A percentile compares a stretch with the other conserved stretches of the same genome.
These are phyloP conservation scores for Congeria kusceri DNA, from an alignment of 2,888 invertebrate genomes.

Conservation along the genomic window DNA sequence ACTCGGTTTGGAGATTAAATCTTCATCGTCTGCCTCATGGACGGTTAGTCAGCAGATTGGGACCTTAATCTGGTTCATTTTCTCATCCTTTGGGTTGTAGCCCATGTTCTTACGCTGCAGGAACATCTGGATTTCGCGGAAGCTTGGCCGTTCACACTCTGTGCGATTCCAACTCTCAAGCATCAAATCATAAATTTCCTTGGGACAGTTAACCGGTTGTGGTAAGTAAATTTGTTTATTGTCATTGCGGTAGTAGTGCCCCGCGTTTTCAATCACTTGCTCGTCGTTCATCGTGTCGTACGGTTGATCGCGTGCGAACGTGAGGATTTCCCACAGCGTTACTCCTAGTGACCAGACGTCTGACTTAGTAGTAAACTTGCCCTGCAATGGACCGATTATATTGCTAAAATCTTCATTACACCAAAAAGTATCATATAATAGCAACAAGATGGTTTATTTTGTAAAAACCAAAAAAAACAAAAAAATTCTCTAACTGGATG, in stretches of 20 bases:
- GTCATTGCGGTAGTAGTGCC: conserved; percentile 91
- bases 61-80: conserved; percentile 80
- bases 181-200: conserved; percentile 96
- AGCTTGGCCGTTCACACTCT: conserved; percentile 92
- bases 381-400: conserved; percentile 87
- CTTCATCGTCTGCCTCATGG: not conserved
- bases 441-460: not conserved
- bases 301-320: conserved; percentile 91
- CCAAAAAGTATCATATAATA: too few species aligned
- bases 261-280: conserved; percentile 93
- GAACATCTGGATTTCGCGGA: conserved; percentile 95
- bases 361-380: conserved; percentile 93
- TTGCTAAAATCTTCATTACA: too few species aligned
- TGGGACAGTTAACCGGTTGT: conserved; percentile 92
- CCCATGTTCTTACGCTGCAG: conserved; percentile 87
- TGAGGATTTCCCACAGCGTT: conserved; percentile 94
- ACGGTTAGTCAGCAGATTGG: conserved; percentile 75
- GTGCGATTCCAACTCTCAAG: conserved; percentile 95
- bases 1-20: too few species aligned
- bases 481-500: not conserved
- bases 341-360: conserved; percentile 98
- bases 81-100: conserved; percentile 84
- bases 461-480: not conserved
- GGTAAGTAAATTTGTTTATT: conserved; percentile 88
- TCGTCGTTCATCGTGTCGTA: conserved; percentile 92